Percentiles rank a stretch among this genome's conserved stretches.
phyloP scores from a whole-genome alignment of 1,140 invertebrate species.

The Scaptomyza hsui region DNA sequence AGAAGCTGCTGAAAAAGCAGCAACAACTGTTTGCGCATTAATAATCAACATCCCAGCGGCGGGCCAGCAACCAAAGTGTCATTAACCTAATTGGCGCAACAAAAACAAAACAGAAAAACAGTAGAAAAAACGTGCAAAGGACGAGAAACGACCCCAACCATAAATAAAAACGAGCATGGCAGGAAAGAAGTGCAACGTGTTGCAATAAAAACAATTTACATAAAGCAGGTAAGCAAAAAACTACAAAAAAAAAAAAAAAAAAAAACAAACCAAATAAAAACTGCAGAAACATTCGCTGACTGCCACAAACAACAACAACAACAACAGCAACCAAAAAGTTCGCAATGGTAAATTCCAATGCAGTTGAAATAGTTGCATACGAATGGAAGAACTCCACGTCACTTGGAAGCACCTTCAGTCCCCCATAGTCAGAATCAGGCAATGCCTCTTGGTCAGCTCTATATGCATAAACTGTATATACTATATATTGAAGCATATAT shows the following conservation, averaged over 20 bases:
- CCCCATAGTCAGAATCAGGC: constrained; percentile 17
- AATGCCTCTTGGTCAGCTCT: constrained; percentile 33
- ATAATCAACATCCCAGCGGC: constrained; percentile 53
- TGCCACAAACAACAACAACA: constrained; percentile 11
- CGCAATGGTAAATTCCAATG: constrained; percentile 64
- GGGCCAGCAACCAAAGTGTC: constrained; percentile 59
- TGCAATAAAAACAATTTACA: constrained; percentile 79
- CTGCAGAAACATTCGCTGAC: constrained; percentile 4
- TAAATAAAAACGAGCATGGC: constrained; percentile 53
- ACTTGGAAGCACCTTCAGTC: constrained; percentile 53
- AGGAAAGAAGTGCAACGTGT: constrained; percentile 73
- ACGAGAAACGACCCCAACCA: constrained; percentile 35
- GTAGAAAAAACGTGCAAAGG: constrained; percentile 21
- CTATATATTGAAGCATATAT: neutral
- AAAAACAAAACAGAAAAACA: constrained; percentile 44
- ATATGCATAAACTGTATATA: constrained; percentile 2
- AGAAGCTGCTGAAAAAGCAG: constrained; percentile 23
- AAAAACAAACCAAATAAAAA: constrained; percentile 24
- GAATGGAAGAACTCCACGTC: constrained; percentile 44
- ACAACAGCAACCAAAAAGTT: constrained; percentile 1
- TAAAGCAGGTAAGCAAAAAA: constrained; percentile 67
- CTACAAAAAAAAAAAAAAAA: constrained; percentile 31
- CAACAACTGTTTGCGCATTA: constrained; percentile 68
- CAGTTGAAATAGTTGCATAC: constrained; percentile 52
- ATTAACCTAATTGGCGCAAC: constrained; percentile 76